Conservation (phyloP, 2,888 invertebrate genomes). For the Acrobasis repandana region DNA sequence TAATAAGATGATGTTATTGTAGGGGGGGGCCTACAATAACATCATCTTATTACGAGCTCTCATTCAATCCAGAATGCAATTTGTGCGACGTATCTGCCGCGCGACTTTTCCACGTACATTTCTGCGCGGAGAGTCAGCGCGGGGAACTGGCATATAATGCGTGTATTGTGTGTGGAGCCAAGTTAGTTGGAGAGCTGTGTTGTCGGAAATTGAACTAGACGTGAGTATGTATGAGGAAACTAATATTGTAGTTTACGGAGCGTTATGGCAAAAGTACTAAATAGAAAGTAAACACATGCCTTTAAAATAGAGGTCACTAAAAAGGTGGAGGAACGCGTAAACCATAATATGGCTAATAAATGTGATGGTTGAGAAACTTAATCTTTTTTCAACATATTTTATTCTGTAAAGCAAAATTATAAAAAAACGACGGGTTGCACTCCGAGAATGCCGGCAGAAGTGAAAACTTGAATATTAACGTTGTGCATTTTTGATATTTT, state of each 20-base stretch:
- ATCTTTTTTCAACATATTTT: too few relatives aligned
- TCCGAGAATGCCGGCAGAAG: too few relatives aligned
- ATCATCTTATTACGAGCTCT: not conserved
- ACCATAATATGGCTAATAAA: too few relatives aligned
- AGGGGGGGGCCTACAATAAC: not conserved
- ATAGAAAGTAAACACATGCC: too few relatives aligned
- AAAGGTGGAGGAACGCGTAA: too few relatives aligned
- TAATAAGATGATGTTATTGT: too few relatives aligned
- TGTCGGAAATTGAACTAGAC: not conserved
- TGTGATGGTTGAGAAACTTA: too few relatives aligned
- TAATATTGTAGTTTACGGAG: not conserved
- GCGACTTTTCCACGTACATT: not conserved
- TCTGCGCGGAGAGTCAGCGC: not conserved
- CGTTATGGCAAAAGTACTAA: not conserved
- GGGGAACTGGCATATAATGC: constrained; percentile 1
- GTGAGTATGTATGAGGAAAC: not conserved
- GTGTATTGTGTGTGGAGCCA: constrained; percentile 1
- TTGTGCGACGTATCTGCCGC: not conserved
- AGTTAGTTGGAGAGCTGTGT: not conserved
- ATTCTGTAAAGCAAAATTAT: too few relatives aligned
- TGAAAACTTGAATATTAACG: too few relatives aligned
- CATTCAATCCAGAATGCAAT: not conserved
- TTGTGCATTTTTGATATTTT: too few relatives aligned
- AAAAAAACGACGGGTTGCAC: too few relatives aligned
- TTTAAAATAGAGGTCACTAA: too few relatives aligned